Conservation (phyloP, 2,113 vertebrate species). For the Symphodus melops region DNA sequence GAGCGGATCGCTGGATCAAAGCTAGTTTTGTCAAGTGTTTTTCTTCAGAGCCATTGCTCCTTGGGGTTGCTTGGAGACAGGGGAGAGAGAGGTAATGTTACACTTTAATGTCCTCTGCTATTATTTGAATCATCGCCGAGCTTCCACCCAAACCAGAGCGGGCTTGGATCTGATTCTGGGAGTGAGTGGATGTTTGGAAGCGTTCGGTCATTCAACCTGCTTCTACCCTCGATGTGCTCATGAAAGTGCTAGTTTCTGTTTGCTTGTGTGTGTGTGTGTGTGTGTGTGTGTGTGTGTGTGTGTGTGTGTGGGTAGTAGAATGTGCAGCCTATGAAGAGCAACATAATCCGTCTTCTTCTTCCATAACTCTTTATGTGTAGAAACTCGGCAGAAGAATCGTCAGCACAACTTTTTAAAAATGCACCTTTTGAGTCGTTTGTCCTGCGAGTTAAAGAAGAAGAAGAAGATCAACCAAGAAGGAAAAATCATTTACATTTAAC, state of each 20-base stretch:
- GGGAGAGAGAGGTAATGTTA: constrained; percentile 64
- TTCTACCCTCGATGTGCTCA: constrained; percentile 4
- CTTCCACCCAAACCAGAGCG: neutral
- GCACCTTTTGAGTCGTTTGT: neutral
- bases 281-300: neutral
- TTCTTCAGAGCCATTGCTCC: constrained; percentile 41
- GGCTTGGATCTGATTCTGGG: neutral
- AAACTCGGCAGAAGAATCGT: neutral
- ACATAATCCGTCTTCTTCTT: neutral
- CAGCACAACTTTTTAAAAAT: neutral
- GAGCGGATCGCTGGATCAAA: constrained; percentile 44
- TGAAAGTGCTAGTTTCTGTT: neutral
- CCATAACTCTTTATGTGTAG: too few relatives aligned
- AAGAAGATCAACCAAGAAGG: neutral
- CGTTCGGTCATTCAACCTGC: constrained; percentile 22
- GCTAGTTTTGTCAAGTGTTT: constrained; percentile 48
- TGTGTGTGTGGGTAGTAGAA: constrained; percentile 5
- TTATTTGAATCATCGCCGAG: neutral
- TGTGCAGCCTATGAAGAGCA: constrained; percentile 4
- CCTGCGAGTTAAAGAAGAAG: neutral
- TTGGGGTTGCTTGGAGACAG: constrained; percentile 43
- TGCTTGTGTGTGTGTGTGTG: constrained; percentile 10
- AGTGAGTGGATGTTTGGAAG: constrained; percentile 7
- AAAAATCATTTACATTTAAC: neutral
- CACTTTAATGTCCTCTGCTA: constrained; percentile 20